These are phyloP conservation scores for Struthidea cinerea DNA, from an alignment of 2,113 vertebrate species.

Conservation along the genomic window DNA sequence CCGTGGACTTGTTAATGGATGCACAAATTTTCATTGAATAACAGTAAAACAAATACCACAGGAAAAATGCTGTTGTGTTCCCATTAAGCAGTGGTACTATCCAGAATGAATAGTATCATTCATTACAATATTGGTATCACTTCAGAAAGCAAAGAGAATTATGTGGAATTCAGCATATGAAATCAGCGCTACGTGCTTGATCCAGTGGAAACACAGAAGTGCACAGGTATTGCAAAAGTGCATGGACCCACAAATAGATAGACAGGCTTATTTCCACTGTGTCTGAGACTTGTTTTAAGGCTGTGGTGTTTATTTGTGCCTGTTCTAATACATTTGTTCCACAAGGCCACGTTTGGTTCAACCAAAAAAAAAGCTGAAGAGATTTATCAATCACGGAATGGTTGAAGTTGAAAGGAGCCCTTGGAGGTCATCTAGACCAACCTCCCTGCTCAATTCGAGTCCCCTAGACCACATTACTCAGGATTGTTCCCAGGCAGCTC, in stretches of 20 bases:
- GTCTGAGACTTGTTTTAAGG: neutral
- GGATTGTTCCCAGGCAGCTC: neutral
- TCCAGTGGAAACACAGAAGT: neutral
- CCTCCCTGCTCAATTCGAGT: neutral
- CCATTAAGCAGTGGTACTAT: neutral
- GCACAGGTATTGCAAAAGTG: neutral
- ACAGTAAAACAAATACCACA: neutral
- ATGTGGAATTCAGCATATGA: neutral
- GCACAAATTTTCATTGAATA: neutral
- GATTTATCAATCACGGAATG: neutral
- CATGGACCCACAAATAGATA: neutral
- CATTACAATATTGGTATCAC: neutral
- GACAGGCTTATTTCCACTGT: neutral
- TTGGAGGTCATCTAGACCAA: neutral
- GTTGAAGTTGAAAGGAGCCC: neutral
- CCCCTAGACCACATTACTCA: neutral
- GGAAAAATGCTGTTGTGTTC: neutral
- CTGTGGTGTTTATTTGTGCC: neutral
- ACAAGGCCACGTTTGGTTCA: neutral
- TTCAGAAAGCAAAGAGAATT: neutral
- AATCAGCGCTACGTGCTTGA: neutral
- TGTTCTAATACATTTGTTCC: neutral
- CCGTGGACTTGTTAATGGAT: neutral
- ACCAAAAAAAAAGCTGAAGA: neutral
- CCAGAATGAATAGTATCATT: neutral